These are phyloP conservation scores for Motacilla tschutschensis DNA, from an alignment of 2,113 vertebrate genomes.

Conservation along the genomic window DNA sequence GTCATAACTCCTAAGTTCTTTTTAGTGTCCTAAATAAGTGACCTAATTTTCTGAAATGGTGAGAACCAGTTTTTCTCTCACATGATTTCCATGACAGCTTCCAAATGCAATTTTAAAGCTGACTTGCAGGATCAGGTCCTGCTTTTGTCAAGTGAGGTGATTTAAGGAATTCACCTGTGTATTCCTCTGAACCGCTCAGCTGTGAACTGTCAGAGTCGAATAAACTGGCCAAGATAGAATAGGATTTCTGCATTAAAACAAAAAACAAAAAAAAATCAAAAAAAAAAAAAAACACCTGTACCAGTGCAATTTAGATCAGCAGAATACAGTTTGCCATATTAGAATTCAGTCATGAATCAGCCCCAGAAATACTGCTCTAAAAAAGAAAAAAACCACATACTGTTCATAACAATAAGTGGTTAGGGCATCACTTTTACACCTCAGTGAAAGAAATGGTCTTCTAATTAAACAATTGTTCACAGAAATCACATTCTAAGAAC, in stretches of 20 bases:
- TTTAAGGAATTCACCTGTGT: not conserved
- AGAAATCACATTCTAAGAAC: not conserved
- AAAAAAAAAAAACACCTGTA: not conserved
- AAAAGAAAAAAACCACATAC: not conserved
- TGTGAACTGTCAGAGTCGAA: slow-evolving; percentile 38
- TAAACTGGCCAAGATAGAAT: not conserved
- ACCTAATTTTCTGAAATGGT: slow-evolving; percentile 46
- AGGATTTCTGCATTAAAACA: not conserved
- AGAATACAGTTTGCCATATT: slow-evolving; percentile 17
- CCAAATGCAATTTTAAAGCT: slow-evolving; percentile 16
- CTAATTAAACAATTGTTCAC: slow-evolving; percentile 43
- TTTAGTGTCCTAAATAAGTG: slow-evolving; percentile 51
- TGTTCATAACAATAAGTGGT: slow-evolving; percentile 35
- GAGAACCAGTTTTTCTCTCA: not conserved
- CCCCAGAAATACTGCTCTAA: slow-evolving; percentile 12
- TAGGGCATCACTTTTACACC: not conserved
- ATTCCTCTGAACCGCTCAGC: slow-evolving; percentile 29
- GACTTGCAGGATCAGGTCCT: slow-evolving; percentile 21
- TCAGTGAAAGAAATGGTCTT: not conserved
- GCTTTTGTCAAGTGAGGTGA: slow-evolving; percentile 3
- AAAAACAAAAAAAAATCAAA: too few species aligned
- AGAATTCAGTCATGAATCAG: slow-evolving; percentile 23
- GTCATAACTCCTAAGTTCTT: slow-evolving; percentile 15
- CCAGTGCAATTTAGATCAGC: slow-evolving; percentile 11
- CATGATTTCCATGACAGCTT: not conserved